A percentile compares a stretch with the other conserved stretches of the same genome.
phyloP scores from a whole-genome alignment of 2,113 vertebrate species.

The Tretioscincus oriximinensis region DNA sequence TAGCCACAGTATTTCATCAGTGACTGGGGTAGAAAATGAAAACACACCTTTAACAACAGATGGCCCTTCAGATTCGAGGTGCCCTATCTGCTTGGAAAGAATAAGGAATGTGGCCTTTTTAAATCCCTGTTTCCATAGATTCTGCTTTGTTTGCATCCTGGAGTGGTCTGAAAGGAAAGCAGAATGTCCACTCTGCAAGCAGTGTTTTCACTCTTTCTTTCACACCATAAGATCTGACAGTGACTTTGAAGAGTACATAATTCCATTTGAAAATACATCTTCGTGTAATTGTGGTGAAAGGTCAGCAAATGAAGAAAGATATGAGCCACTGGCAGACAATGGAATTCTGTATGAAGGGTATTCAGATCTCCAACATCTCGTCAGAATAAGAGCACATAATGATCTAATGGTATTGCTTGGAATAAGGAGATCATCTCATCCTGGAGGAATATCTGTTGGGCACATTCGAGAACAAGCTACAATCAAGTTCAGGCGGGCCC shows the following conservation, averaged over 20 bases:
- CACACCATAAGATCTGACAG: neutral
- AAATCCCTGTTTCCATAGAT: neutral
- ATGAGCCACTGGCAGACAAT: neutral
- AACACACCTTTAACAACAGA: constrained; percentile 18
- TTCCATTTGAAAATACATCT: constrained; percentile 24
- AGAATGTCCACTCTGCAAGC: neutral
- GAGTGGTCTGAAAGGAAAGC: constrained; percentile 14
- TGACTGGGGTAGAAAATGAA: constrained; percentile 1
- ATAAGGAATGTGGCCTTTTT: constrained; percentile 1
- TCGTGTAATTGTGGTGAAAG: neutral
- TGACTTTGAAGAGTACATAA: neutral
- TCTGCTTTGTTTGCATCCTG: neutral
- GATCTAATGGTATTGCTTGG: constrained; percentile 53
- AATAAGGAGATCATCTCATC: neutral
- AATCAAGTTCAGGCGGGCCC: constrained; percentile 50
- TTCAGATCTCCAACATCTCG: neutral
- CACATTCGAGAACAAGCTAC: constrained; percentile 40
- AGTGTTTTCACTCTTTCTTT: neutral
- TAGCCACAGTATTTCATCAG: constrained; percentile 24
- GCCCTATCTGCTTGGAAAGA: constrained; percentile 32
- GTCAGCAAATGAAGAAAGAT: neutral
- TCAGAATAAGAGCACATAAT: constrained; percentile 36
- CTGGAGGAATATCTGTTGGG: constrained; percentile 23
- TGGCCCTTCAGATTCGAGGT: constrained; percentile 34
- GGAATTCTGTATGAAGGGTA: neutral